Base-by-base conservation (phyloP, 2,888 invertebrate species). In the Nomada lathburiana region DNA sequence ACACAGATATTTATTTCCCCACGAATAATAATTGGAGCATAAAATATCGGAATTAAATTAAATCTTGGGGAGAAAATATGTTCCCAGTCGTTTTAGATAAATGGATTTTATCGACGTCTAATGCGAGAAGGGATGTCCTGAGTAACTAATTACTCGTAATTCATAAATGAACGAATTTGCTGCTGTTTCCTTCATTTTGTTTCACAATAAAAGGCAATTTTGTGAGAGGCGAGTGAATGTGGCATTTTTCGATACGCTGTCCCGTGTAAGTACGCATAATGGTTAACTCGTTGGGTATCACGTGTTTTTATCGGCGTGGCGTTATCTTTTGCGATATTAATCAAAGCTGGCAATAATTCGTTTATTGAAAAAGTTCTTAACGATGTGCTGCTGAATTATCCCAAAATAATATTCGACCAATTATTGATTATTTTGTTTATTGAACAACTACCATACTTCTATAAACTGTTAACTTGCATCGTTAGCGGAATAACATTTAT, bases 271-370 rank as follows among this genome's bases (percentile, higher is more conserved):
- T 26, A 18, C 29, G 42, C 23, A 57, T 59, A 20, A 44, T 65
- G 44, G 47, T 59, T 63, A 62, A 47, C 26, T 62, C 50, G 65
- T 42, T 57, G 64, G 20, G 50, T 52, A 11, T 36, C 7, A 16
- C 62, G 50, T 20, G n/a, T 26, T 53, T 65, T 79, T 82, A 79
- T 79, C 74, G 60, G 62, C 47, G 59, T n/a, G 52, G 26, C 59
- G 44, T 79, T 82, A 82, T 82, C 79, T 70, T 11, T 11, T 5
- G 20, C 50, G 70, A 79, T 82, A 82, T 47, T 52, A 67, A 82
- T 82, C 79, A 65, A 59, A 67, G 42, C 57, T 57, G 78, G 42
- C 67, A 70, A 59, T 62, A 79, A 70, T 74, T 71, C 74, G 29
- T 79, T 65, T 70, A 65, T 78, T 73, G 68, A 68, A 52, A 68